Evolutionary conservation across 1,140 invertebrate species (phyloP).

Genomic region (Myzus persicae): DNA sequence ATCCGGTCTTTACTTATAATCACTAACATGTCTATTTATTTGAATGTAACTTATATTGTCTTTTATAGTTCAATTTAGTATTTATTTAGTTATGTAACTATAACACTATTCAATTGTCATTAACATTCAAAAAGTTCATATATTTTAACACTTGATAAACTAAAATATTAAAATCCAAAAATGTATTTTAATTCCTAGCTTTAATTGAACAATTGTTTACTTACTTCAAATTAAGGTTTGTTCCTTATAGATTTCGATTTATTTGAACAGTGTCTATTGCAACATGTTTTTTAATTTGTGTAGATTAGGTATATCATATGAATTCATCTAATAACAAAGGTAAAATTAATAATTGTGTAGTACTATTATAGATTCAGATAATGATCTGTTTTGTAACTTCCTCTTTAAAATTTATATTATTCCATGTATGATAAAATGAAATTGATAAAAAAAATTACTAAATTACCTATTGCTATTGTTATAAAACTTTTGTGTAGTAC

Average conservation of each 20-base stretch:
- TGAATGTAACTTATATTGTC: background rate
- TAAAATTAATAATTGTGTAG: background rate
- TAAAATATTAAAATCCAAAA: background rate
- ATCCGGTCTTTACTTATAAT: no score
- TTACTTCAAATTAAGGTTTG: background rate
- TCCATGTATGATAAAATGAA: background rate
- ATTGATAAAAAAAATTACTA: background rate
- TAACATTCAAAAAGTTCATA: background rate
- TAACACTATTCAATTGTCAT: background rate
- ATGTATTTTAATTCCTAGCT: background rate
- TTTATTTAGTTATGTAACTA: background rate
- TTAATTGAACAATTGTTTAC: background rate
- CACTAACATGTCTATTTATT: background rate
- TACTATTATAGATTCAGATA: background rate
- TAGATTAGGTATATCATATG: background rate
- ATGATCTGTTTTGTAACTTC: background rate
- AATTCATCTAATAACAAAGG: background rate
- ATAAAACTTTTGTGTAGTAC: background rate
- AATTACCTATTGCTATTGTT: background rate
- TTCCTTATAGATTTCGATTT: background rate
- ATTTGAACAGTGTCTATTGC: background rate
- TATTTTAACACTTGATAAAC: background rate
- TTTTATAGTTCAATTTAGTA: background rate
- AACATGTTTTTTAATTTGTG: background rate
- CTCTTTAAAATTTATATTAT: background rate